Base-by-base conservation (phyloP, 2,888 invertebrate species). In the Drosophila atroscutellata region DNA sequence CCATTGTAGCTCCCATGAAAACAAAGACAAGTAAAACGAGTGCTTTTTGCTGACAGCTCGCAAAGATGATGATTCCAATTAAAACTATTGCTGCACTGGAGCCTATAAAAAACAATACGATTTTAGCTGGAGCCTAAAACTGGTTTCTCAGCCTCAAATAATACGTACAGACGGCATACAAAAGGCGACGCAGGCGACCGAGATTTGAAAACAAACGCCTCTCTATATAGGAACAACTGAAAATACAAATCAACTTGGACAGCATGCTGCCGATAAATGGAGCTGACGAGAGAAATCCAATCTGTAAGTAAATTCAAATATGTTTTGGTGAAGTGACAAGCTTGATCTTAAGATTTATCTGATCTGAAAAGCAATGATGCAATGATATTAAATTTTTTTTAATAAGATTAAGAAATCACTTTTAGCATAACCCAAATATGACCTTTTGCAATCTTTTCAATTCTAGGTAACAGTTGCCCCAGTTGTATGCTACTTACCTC, bases 1-100 rank as follows among this genome's bases (percentile, higher is more conserved):
- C 93, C 4, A 91, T 83, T 18, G 91, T 80, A 3, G 89, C 88
- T 36, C 93, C 93, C 62, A 93, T 73, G 2, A 92, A 64, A 2
- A 93, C 83, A 13, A 92, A 86, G 28, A 93, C 74, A 2, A 90
- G 28, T 3, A 93, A 90, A 4, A 93, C 92, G 15, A 91, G 32
- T 34, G 81, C 81, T 37, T 91, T 90, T 49, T 93, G 83, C 0
- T 84, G 73, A 66, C 93, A 93, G 32, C 83, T 83, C 24, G 93
- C 81, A 8, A 91, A 68, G 7, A 93, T 91, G 30, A 93, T 92
- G 13, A 72, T 66, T 2, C 83, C 69, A 18, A 92, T 63, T 39
- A 92, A 85, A 42, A 83, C 64, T 2, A 91, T 81, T 0, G 89
- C 85, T 3, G 73, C 18, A 28, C 72, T 36, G 32, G 83, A 83